phyloP scores from a whole-genome alignment of 2,113 vertebrate species.

The Cheilinus undulatus region DNA sequence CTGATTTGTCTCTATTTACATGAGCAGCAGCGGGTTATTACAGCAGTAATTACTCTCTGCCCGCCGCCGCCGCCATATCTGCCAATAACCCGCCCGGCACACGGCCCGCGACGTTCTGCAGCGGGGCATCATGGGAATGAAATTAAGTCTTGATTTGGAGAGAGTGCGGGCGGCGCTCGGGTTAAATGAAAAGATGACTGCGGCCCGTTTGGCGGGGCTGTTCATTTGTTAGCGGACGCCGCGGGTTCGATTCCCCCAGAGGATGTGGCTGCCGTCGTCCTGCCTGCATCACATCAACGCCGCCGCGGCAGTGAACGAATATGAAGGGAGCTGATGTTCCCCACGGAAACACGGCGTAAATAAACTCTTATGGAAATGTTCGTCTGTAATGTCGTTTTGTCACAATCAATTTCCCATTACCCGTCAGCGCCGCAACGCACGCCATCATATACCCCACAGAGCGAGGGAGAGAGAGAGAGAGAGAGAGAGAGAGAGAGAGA shows the following conservation, averaged over 20 bases:
- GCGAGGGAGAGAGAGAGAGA: no score
- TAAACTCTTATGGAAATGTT: conserved; percentile 76
- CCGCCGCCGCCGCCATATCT: conserved; percentile 52
- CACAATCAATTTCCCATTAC: conserved; percentile 80
- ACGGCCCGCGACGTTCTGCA: neutral
- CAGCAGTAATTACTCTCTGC: conserved; percentile 51
- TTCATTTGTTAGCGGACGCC: conserved; percentile 73
- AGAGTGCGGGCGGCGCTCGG: conserved; percentile 35
- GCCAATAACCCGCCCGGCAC: conserved; percentile 60
- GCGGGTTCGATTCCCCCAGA: conserved; percentile 72
- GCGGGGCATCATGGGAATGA: conserved; percentile 69
- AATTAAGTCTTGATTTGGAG: conserved; percentile 65
- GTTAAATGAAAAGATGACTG: conserved; percentile 70
- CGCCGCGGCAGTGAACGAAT: conserved; percentile 39
- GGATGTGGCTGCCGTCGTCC: conserved; percentile 8
- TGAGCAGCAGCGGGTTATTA: conserved; percentile 64
- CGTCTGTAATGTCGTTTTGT: conserved; percentile 72
- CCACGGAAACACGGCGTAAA: conserved; percentile 57
- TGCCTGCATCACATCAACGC: conserved; percentile 36
- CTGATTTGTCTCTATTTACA: conserved; percentile 68
- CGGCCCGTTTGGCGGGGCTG: conserved; percentile 58
- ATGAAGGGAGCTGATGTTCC: conserved; percentile 64
- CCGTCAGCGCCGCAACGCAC: conserved; percentile 57
- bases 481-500: conserved; percentile 2
- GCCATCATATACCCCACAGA: conserved; percentile 29